phyloP scores from a whole-genome alignment of 2,888 invertebrate genomes.

The Eulithis prunata region DNA sequence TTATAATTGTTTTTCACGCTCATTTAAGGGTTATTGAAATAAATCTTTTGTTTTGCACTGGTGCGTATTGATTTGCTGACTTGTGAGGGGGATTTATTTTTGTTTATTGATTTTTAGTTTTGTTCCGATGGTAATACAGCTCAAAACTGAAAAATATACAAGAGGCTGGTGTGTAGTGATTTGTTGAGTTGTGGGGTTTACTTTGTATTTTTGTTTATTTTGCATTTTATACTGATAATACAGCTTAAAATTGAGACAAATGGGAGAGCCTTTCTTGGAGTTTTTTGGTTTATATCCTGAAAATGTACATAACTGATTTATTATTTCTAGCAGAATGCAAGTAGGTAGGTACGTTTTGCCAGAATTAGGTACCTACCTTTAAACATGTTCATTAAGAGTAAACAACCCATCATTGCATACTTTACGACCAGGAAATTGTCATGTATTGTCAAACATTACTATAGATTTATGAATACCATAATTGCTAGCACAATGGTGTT shows the following conservation, averaged over 20 bases:
- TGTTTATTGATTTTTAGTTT: background rate
- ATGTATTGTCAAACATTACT: constrained; percentile 14
- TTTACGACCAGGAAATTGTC: constrained; percentile 21
- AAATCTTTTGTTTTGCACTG: constrained; percentile 68
- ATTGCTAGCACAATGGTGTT: constrained; percentile 22
- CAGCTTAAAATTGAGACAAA: too few relatives aligned
- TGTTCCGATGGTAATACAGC: background rate
- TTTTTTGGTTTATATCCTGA: too few relatives aligned
- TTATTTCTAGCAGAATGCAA: too few relatives aligned
- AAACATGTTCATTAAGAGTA: background rate
- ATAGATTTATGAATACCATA: constrained; percentile 29
- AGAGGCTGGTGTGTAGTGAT: too few relatives aligned
- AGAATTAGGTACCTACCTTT: background rate
- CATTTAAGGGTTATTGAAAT: constrained; percentile 76
- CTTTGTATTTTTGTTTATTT: too few relatives aligned
- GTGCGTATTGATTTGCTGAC: constrained; percentile 56
- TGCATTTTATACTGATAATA: too few relatives aligned
- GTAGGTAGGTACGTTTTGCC: background rate
- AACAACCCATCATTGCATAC: background rate
- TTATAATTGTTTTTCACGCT: constrained; percentile 82
- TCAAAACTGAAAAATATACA: too few relatives aligned
- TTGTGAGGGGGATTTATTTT: background rate
- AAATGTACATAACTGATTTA: too few relatives aligned
- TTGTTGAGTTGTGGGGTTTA: too few relatives aligned
- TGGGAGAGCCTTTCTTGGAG: too few relatives aligned